These are phyloP conservation scores for Antedon mediterranea DNA, from an alignment of 53 echinoderm and acorn worm species.

Conservation along the genomic window DNA sequence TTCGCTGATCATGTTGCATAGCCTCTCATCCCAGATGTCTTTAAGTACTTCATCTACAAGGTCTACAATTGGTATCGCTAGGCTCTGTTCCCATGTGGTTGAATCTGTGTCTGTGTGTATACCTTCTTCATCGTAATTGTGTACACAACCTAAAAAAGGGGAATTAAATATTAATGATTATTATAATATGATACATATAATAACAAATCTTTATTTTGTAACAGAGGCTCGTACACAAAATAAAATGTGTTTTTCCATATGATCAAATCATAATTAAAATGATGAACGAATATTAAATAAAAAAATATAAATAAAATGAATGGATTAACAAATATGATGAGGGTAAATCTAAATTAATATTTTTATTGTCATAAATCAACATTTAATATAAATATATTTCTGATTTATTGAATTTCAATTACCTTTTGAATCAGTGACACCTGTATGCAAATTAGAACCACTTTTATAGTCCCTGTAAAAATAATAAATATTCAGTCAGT, in stretches of 20 bases:
- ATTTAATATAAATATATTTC: too few species aligned
- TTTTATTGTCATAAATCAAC: too few species aligned
- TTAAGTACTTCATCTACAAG: slow-evolving; percentile 38
- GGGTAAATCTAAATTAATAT: too few species aligned
- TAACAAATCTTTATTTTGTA: too few species aligned
- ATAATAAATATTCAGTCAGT: neutral
- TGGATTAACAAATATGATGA: too few species aligned
- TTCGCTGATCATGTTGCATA: slow-evolving; percentile 5
- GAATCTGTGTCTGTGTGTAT: slow-evolving; percentile 12
- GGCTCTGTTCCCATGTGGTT: slow-evolving; percentile 32
- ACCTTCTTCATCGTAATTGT: slow-evolving; percentile 45
- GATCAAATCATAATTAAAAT: too few species aligned
- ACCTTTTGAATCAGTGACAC: slow-evolving; percentile 52
- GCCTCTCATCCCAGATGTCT: slow-evolving; percentile 39
- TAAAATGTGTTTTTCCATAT: neutral
- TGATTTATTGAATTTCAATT: too few species aligned
- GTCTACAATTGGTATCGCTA: slow-evolving; percentile 36
- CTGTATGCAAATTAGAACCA: slow-evolving; percentile 41
- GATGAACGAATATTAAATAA: too few species aligned
- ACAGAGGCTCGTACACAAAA: too few species aligned
- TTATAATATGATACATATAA: neutral
- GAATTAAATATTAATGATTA: neutral
- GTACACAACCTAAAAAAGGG: slow-evolving; percentile 36
- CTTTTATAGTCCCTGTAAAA: slow-evolving; percentile 32
- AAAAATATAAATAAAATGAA: too few species aligned